phyloP scores from a whole-genome alignment of 2,888 invertebrate genomes.

The Metacarcinus magister region DNA sequence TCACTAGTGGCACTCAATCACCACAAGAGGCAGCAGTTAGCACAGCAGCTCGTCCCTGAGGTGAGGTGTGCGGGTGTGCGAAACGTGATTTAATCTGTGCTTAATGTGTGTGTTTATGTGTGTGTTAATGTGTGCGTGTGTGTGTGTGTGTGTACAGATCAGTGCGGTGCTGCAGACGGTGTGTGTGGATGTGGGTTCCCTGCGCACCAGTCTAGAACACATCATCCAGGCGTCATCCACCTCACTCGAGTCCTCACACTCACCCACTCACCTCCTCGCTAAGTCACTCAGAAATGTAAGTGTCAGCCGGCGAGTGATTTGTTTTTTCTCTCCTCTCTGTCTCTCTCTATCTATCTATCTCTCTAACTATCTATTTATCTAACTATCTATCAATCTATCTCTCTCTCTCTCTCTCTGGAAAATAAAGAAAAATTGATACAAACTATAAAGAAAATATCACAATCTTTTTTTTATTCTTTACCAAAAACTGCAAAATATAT shows the following conservation, averaged over 20 bases:
- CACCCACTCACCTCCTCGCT: constrained; percentile 84
- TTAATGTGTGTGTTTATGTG: background rate
- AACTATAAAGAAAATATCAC: too few relatives aligned
- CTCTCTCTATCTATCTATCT: too few relatives aligned
- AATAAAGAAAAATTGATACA: too few relatives aligned
- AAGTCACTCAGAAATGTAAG: constrained; percentile 85
- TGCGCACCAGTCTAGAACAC: constrained; percentile 88
- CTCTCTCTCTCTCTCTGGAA: too few relatives aligned
- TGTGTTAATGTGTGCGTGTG: background rate
- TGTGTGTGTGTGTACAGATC: constrained; percentile 86
- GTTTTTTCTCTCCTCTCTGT: background rate
- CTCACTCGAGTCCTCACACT: constrained; percentile 83
- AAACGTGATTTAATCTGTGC: background rate
- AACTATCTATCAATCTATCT: too few relatives aligned
- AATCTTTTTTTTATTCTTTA: too few relatives aligned
- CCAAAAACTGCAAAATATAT: too few relatives aligned
- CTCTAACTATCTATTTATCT: too few relatives aligned
- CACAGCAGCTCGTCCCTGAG: constrained; percentile 89
- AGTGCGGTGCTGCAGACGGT: constrained; percentile 88
- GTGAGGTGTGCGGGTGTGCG: constrained; percentile 84
- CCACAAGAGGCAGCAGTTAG: constrained; percentile 88
- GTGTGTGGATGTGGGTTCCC: constrained; percentile 87
- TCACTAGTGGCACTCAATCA: constrained; percentile 87
- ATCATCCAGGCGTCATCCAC: constrained; percentile 85
- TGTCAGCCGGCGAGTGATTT: constrained; percentile 66